Evolutionary conservation across 2,113 vertebrate genomes (phyloP).

Genomic region (Cacatua alba): DNA sequence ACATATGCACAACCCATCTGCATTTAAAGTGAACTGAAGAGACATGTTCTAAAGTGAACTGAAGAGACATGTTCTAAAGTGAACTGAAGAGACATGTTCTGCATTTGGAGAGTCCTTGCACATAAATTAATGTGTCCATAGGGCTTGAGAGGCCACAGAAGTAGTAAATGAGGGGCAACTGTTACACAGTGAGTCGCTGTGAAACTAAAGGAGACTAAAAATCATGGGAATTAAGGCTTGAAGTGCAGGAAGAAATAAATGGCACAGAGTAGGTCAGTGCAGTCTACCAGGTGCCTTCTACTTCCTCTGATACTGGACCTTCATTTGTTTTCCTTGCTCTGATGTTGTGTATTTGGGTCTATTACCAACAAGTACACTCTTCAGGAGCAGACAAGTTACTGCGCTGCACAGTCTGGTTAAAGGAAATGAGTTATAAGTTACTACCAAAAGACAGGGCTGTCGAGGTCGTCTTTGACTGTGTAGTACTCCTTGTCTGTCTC

Average conservation of each 20-base stretch:
- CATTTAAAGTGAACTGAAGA: accelerated
- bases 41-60: not conserved
- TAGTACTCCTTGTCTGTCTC: slow-evolving; percentile 96
- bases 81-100: accelerated
- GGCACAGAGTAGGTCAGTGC: accelerated
- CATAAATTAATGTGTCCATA: accelerated
- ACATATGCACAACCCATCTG: accelerated
- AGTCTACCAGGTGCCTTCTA: not conserved
- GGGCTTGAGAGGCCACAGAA: not conserved
- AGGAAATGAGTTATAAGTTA: accelerated
- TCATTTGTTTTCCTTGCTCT: not conserved
- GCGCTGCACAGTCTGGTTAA: not conserved
- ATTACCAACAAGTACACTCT: accelerated
- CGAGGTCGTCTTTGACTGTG: slow-evolving; percentile 91
- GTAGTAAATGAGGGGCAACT: accelerated
- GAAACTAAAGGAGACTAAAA: not conserved
- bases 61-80: not conserved
- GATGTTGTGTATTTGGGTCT: accelerated
- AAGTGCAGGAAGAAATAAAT: not conserved
- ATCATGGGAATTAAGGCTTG: accelerated
- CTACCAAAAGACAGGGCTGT: slow-evolving; percentile 97
- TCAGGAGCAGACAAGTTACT: not conserved
- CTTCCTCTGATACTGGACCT: not conserved
- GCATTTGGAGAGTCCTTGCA: accelerated
- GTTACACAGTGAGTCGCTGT: not conserved